phyloP scores from a whole-genome alignment of 1,140 invertebrate species.

The Nasonia vitripennis region DNA sequence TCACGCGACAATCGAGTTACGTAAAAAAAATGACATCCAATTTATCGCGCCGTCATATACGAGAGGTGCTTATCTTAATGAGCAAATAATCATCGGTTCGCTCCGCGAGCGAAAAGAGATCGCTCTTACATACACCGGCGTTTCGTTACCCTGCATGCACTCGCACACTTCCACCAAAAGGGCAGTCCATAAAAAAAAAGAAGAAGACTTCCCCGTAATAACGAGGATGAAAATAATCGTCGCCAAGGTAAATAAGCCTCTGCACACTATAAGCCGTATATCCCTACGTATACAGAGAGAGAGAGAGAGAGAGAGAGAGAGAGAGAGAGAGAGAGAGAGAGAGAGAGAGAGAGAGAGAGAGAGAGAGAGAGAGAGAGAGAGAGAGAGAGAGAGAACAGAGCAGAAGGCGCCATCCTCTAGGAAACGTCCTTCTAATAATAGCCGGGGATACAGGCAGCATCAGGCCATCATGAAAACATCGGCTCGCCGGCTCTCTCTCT shows the following conservation, averaged over 20 bases:
- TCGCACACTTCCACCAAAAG: neutral
- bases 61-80: no score
- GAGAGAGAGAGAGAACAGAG: no score
- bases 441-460: neutral
- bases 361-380: neutral
- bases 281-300: neutral
- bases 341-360: neutral
- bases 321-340: no score
- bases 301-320: no score
- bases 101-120: neutral
- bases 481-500: conserved; percentile 6
- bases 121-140: no score
- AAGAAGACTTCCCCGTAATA: neutral
- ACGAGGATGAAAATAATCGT: neutral
- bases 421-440: conserved; percentile 2
- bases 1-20: neutral
- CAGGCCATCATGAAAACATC: conserved; percentile 1
- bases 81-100: no score
- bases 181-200: neutral
- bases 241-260: neutral
- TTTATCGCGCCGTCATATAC: neutral
- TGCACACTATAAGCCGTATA: neutral
- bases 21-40: neutral
- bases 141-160: no score
- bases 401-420: neutral